These are phyloP conservation scores for Drosophila kuntzei DNA, from an alignment of 2,888 invertebrate species.

Conservation along the genomic window DNA sequence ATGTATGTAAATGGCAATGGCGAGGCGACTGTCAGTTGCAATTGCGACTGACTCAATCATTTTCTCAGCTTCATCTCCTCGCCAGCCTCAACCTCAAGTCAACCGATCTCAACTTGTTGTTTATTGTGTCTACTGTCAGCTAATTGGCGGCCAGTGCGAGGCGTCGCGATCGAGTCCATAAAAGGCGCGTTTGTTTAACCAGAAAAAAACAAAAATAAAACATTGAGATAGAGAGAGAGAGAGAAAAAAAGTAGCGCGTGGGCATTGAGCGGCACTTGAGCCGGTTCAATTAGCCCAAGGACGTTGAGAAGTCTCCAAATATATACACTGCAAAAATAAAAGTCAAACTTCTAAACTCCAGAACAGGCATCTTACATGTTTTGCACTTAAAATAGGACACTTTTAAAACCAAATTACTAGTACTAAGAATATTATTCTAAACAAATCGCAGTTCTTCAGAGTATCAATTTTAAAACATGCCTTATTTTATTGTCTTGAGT, in stretches of 20 bases:
- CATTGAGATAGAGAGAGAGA: too few species aligned
- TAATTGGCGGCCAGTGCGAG: conserved; percentile 65
- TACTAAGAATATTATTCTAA: too few species aligned
- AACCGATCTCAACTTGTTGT: conserved; percentile 29
- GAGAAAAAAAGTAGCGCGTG: conserved; percentile 27
- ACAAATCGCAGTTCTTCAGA: too few species aligned
- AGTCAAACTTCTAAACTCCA: too few species aligned
- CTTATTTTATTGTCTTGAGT: too few species aligned
- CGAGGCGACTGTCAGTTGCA: conserved; percentile 21
- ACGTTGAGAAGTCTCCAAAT: conserved; percentile 31
- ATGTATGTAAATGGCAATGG: conserved; percentile 4
- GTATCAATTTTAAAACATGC: too few species aligned
- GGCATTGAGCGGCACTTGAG: conserved; percentile 46
- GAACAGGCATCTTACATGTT: too few species aligned
- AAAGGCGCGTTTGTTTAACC: conserved; percentile 55
- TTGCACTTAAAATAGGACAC: too few species aligned
- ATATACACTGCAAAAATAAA: too few species aligned
- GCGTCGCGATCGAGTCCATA: conserved; percentile 54
- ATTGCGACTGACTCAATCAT: conserved; percentile 26
- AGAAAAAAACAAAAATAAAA: conserved; percentile 12
- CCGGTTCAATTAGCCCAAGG: conserved; percentile 64
- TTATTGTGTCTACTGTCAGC: conserved; percentile 45
- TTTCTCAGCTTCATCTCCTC: conserved; percentile 7
- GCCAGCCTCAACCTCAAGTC: conserved; percentile 14
- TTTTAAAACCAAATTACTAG: too few species aligned